Base-by-base conservation (phyloP, 2,888 invertebrate species). In the Drosophila anceps region DNA sequence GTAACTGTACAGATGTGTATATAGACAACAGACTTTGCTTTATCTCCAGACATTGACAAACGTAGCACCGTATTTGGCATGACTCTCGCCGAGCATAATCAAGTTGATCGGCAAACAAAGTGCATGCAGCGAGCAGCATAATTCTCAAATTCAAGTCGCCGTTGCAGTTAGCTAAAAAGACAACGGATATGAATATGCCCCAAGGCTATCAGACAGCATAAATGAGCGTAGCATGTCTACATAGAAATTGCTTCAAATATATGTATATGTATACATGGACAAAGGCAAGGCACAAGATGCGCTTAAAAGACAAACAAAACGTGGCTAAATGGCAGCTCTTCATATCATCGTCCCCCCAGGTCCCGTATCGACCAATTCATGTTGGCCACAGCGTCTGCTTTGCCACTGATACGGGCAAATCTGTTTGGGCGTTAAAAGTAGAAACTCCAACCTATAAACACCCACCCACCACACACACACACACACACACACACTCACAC, bases 141-240 rank as follows among this genome's bases (percentile, higher is more conserved):
- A 24, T 43, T 15, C 18, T 59, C n/a, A 27, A 24, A 18, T 20
- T 48, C 37, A 13, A 37, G 35, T 46, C 59, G 39, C 46, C 58
- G 54, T 57, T 58, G 43, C 67, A 59, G 63, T 46, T 31, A 65
- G 62, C 62, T 59, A 54, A 77, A 79, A 87, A 31, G 81, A 82
- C 90, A 90, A 79, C 91, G 89, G 84, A 91, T 90, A 89, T 82
- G 84, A 87, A 89, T 81, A 81, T 76, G 79, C 80, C 87, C 85
- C 68, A 69, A 79, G 87, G 91, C 89, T 74, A 84, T 87, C 87
- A 88, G 90, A 90, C 89, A 76, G 83, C 78, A 84, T 79, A 90
- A 90, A 87, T 87, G 90, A 87, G 82, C 91, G 82, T 90, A 78
- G 83, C 81, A 73, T 89, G 77, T 76, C n/a, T n/a, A 79, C 80